Evolutionary conservation across 2,797 vertebrate genomes (phyloP).

Genomic region (Etheostoma nigrum): DNA sequence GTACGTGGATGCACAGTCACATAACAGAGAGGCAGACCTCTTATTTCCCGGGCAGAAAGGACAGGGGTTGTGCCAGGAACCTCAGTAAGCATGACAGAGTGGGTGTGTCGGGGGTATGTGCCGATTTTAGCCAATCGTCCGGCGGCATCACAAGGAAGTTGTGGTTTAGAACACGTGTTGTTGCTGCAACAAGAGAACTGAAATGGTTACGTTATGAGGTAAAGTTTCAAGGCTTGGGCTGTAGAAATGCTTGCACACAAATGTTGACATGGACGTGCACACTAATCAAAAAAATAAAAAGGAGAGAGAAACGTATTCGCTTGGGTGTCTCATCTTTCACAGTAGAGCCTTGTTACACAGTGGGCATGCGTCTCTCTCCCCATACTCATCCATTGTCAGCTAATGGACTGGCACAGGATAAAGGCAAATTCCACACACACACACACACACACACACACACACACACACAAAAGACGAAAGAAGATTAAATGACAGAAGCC

Average conservation of each 20-base stretch:
- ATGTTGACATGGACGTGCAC: background rate
- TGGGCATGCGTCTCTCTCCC: constrained; percentile 26
- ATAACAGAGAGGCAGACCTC: constrained; percentile 62
- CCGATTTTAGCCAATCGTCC: constrained; percentile 61
- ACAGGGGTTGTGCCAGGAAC: constrained; percentile 61
- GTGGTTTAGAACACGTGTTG: constrained; percentile 68
- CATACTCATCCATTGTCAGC: constrained; percentile 44
- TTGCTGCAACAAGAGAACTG: constrained; percentile 42
- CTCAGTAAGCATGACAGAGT: constrained; percentile 51
- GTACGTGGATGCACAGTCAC: constrained; percentile 21
- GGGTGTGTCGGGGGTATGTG: constrained; percentile 75
- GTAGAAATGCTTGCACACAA: background rate
- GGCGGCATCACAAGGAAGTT: constrained; percentile 59
- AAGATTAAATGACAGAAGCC: constrained; percentile 48
- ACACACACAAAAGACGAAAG: constrained; percentile 8
- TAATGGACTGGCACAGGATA: constrained; percentile 50
- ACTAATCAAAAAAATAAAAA: background rate
- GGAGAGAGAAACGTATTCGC: background rate
- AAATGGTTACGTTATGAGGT: background rate
- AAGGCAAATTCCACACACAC: constrained; percentile 20
- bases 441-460: too few relatives aligned
- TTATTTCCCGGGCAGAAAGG: constrained; percentile 59
- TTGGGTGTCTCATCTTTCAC: constrained; percentile 41
- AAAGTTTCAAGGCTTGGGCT: fast-evolving
- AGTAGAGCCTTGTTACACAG: constrained; percentile 20